A percentile compares a stretch with the other conserved stretches of the same genome.
Conservation (phyloP, 1,140 invertebrate genomes). For the Zaprionus africanus region DNA sequence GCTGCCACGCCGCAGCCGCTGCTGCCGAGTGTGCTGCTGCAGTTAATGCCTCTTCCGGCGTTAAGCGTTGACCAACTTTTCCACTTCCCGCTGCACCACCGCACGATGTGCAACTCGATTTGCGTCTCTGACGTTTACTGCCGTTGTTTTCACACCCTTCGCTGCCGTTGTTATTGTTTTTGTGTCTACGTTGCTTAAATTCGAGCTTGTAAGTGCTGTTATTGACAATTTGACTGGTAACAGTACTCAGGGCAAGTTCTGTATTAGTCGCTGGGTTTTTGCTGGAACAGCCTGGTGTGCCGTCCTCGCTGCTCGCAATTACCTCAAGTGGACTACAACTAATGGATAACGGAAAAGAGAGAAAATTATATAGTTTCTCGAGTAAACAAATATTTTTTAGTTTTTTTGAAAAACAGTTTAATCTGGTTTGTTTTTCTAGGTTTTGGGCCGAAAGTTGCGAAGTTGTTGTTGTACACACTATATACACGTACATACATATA, state of each 20-base stretch:
- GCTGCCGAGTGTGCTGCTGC: constrained; percentile 29
- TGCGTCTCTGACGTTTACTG: constrained; percentile 53
- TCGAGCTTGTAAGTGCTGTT: constrained; percentile 72
- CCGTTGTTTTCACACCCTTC: constrained; percentile 27
- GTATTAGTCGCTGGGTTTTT: constrained; percentile 58
- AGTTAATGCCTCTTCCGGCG: constrained; percentile 58
- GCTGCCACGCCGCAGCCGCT: constrained; percentile 52
- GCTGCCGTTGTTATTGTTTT: constrained; percentile 63
- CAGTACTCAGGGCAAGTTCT: constrained; percentile 67
- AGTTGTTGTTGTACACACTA: neutral
- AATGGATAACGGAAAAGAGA: neutral
- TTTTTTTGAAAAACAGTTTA: constrained; percentile 31
- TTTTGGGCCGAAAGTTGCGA: neutral
- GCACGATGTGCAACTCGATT: constrained; percentile 70
- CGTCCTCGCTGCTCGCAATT: constrained; percentile 41
- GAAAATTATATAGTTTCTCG: neutral
- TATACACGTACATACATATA: neutral
- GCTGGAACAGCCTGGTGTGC: constrained; percentile 25
- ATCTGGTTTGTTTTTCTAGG: neutral
- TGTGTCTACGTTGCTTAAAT: constrained; percentile 68
- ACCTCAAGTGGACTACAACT: constrained; percentile 68
- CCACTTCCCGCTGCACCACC: constrained; percentile 35
- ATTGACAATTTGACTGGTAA: constrained; percentile 73
- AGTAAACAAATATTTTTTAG: neutral
- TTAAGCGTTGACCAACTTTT: constrained; percentile 46